Evolutionary conservation across 2,888 invertebrate genomes (phyloP).

Genomic region (Pharmacophagus antenor): DNA sequence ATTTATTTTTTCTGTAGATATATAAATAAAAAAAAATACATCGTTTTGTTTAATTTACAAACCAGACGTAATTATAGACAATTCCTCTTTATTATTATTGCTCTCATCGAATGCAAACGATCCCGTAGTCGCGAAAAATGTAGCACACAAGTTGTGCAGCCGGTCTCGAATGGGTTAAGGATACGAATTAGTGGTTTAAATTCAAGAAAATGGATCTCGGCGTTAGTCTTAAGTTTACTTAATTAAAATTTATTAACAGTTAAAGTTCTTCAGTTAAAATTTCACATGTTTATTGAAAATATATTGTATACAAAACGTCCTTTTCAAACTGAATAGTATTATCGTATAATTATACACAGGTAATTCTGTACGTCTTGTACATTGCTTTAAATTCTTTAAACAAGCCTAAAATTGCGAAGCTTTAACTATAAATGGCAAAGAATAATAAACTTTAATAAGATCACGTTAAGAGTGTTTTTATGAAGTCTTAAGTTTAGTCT

Average conservation of each 20-base stretch:
- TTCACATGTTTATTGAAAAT: not conserved
- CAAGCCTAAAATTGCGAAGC: conserved; percentile 67
- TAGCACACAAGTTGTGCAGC: too few relatives aligned
- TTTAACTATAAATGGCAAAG: conserved; percentile 75
- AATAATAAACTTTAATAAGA: conserved; percentile 40
- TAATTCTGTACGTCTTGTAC: not conserved
- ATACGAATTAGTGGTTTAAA: conserved; percentile 5
- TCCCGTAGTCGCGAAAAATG: too few relatives aligned
- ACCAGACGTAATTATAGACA: too few relatives aligned
- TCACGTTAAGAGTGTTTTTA: conserved; percentile 32
- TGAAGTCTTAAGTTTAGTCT: conserved; percentile 28
- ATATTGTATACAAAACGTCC: conserved; percentile 17
- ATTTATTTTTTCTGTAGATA: too few relatives aligned
- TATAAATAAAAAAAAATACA: too few relatives aligned
- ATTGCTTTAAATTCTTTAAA: conserved; percentile 35
- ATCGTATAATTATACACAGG: not conserved
- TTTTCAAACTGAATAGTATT: conserved; percentile 16
- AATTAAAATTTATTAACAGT: not conserved
- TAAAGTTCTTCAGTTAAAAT: not conserved
- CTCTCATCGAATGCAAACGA: too few relatives aligned
- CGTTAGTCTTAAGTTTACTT: conserved; percentile 8
- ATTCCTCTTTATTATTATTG: too few relatives aligned
- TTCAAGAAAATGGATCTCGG: conserved; percentile 18
- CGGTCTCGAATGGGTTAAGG: too few relatives aligned
- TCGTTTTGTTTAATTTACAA: too few relatives aligned